Evolutionary conservation across 1,140 invertebrate species (phyloP).

Genomic region (Sarcophaga peregrina): DNA sequence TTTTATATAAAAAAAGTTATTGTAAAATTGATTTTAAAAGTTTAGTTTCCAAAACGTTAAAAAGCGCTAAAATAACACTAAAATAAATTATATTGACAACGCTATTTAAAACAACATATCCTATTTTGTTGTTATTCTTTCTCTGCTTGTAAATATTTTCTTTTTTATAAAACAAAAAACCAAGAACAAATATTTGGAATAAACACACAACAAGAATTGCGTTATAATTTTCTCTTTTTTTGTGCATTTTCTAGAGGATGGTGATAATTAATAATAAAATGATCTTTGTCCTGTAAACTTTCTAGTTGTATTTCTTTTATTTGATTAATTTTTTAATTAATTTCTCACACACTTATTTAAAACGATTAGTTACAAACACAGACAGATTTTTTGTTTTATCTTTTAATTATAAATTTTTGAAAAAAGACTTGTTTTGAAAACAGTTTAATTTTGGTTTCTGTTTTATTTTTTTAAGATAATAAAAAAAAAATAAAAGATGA

Average conservation of each 20-base stretch:
- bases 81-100: no score
- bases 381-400: not conserved
- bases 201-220: not conserved
- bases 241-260: no score
- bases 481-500: no score
- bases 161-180: not conserved
- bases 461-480: no score
- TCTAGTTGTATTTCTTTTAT: not conserved
- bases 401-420: not conserved
- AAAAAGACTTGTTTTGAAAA: no score
- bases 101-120: not conserved
- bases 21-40: no score
- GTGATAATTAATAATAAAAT: not conserved
- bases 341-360: not conserved
- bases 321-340: not conserved
- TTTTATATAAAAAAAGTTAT: no score
- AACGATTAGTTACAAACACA: no score
- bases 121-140: not conserved
- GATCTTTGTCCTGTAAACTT: not conserved
- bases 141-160: not conserved
- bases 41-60: no score
- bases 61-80: no score
- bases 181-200: no score
- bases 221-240: slow-evolving; percentile 2
- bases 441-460: no score